A percentile compares a stretch with the other conserved stretches of the same genome.
phyloP scores from a whole-genome alignment of 2,113 vertebrate genomes.

The Macquaria ambigua region DNA sequence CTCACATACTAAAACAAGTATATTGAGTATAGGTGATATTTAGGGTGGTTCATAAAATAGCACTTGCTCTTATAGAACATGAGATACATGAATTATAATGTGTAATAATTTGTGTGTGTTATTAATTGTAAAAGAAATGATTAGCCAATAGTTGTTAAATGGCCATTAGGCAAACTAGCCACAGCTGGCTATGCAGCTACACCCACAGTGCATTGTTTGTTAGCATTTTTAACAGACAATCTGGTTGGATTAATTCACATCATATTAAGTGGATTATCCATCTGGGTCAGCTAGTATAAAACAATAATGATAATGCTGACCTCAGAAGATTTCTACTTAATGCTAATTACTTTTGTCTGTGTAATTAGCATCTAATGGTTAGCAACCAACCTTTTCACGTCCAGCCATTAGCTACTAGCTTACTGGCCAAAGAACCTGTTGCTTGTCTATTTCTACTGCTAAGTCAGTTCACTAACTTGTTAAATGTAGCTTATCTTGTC shows the following conservation, averaged over 20 bases:
- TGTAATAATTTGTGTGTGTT: neutral
- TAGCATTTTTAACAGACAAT: neutral
- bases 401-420: neutral
- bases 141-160: neutral
- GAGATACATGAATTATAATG: neutral
- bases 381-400: neutral
- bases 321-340: neutral
- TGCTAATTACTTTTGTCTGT: neutral
- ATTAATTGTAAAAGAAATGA: neutral
- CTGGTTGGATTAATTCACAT: neutral
- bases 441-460: neutral
- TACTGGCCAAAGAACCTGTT: neutral
- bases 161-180: neutral
- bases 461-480: neutral
- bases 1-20: neutral
- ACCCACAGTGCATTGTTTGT: neutral
- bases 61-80: neutral
- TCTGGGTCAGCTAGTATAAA: neutral
- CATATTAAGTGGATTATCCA: neutral
- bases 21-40: neutral
- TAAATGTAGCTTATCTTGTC: neutral
- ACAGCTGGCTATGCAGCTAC: neutral
- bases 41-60: neutral
- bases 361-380: neutral
- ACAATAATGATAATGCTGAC: neutral